Evolutionary conservation across 2,113 vertebrate species (phyloP), one percentile per base, ranked within the genome.

Genomic region (Oplegnathus fasciatus): DNA sequence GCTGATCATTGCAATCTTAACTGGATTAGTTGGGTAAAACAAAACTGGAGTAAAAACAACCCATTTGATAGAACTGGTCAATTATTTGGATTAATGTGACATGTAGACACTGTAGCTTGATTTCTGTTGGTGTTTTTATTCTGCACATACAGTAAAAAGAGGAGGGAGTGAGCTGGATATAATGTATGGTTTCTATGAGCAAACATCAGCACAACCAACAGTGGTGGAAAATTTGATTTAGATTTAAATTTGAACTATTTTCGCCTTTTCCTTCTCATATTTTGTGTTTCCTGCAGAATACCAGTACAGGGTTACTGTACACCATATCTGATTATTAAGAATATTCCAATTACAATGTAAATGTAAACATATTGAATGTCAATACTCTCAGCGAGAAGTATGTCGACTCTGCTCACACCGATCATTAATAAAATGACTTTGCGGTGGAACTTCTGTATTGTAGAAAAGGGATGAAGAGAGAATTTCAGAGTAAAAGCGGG

Each of bases 401-500:
- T 13, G 11, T 58, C 4, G 3, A 61, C 74, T 62, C 32, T 28
- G 13, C 15, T 72, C 46, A 17, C 15, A 17, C 15, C 6, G 46
- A n/a, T n/a, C n/a, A 5, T 48, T 5, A 48, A 6, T 48, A 17
- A 48, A 44, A 44, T 15, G 44, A 46, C 44, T 46, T 13, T 46
- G 13, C 10, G 4, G 44, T 15, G 44, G 44, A 46, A 15, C 14
- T 14, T 46, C 13, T 46, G 13, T 46, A 46, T 46, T 46, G 15
- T 46, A 58, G 22, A 70, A 13, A 48, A 48, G 8, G 44, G 68
- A 44, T 67, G 72, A 71, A 40, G 34, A 68, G 58, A 80, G 79
- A 0, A 87, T 78, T 81, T 70, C 3, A 24, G 60, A 37, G 75
- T 46, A 28, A 67, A 76, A 75, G 58, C 15, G 61, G 66, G 77